A percentile compares a stretch with the other conserved stretches of the same genome.
These are phyloP conservation scores for Saccostrea glomerata DNA, from an alignment of 1,140 invertebrate species.

Conservation along the genomic window DNA sequence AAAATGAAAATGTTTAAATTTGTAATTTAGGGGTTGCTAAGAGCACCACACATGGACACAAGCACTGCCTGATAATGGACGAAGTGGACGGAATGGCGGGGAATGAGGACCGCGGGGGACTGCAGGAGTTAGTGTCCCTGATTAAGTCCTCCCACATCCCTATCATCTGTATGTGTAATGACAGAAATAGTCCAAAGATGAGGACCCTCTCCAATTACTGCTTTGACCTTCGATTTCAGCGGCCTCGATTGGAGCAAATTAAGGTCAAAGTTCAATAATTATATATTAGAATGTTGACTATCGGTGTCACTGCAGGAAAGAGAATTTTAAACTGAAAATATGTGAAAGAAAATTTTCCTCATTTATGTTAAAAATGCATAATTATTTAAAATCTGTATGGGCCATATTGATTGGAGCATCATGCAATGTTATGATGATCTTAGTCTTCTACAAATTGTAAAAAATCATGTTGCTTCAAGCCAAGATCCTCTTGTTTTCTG, in stretches of 20 bases:
- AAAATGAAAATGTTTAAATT: neutral
- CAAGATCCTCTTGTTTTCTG: no score
- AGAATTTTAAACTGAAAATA: no score
- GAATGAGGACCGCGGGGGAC: constrained; percentile 98
- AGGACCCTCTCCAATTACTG: constrained; percentile 95
- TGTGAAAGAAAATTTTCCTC: no score
- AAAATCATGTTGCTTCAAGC: no score
- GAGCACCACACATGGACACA: constrained; percentile 61
- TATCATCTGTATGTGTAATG: constrained; percentile 99
- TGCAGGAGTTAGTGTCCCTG: constrained; percentile 90
- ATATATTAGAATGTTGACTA: neutral
- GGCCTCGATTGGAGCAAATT: constrained; percentile 93
- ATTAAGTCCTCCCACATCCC: constrained; percentile 95
- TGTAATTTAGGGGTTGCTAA: constrained; percentile 27
- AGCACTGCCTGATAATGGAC: constrained; percentile 98
- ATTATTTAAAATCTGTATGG: no score
- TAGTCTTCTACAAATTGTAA: no score
- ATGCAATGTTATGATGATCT: no score
- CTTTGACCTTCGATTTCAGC: constrained; percentile 93
- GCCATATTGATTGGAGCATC: no score
- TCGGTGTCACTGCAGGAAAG: no score
- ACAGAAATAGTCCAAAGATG: constrained; percentile 96
- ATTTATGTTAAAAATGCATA: no score
- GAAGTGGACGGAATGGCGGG: constrained; percentile 99
- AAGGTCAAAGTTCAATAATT: constrained; percentile 82